A percentile compares a stretch with the other conserved stretches of the same genome.
Evolutionary conservation across 2,797 vertebrate genomes (phyloP).

Genomic region (Lagorchestes hirsutus): DNA sequence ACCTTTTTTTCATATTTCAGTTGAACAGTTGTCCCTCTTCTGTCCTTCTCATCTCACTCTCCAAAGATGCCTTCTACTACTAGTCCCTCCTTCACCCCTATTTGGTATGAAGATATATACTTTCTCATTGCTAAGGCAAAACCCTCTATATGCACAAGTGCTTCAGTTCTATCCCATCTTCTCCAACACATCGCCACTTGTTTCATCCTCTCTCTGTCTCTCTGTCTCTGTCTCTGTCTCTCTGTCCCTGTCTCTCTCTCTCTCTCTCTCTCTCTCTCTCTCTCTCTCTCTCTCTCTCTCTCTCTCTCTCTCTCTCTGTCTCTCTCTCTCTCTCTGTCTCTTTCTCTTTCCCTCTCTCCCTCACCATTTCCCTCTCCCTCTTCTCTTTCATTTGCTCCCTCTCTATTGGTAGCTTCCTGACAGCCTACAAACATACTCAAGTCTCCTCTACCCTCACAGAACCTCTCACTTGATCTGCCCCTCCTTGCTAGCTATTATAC

Average conservation of each 20-base stretch:
- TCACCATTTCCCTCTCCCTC: no score
- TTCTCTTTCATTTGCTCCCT: neutral
- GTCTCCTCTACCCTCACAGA: neutral
- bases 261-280: no score
- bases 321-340: no score
- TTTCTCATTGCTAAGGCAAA: neutral
- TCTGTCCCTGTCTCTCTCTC: no score
- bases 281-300: no score
- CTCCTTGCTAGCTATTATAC: neutral
- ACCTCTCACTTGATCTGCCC: neutral
- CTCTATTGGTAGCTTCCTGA: neutral
- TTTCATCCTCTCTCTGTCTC: neutral
- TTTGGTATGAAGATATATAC: neutral
- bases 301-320: no score
- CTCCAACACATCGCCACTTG: neutral
- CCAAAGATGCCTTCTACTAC: neutral
- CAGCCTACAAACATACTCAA: neutral
- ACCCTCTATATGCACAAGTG: neutral
- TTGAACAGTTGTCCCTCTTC: neutral
- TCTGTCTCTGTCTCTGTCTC: rapidly evolving
- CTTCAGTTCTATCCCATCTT: neutral
- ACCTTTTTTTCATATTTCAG: neutral
- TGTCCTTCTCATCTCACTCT: neutral
- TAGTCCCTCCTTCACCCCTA: neutral
- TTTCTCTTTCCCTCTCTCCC: no score